Conservation (phyloP, 2,888 invertebrate species). For the Drosophila maculinotata region DNA sequence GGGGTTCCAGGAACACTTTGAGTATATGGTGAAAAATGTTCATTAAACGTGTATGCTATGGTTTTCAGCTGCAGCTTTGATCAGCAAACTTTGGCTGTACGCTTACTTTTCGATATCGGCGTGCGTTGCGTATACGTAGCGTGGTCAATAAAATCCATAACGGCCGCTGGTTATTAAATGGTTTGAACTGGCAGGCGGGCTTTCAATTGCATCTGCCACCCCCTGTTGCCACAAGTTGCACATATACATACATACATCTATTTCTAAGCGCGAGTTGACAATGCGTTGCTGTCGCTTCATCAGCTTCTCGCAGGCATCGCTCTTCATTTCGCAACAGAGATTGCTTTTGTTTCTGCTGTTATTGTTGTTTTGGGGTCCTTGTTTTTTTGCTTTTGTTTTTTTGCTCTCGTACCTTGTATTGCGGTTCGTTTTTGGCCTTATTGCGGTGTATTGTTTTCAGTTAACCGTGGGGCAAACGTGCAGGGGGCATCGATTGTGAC, state of each 20-base stretch:
- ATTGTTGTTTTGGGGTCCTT: constrained; percentile 12
- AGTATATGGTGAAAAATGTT: no score
- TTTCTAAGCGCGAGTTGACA: constrained; percentile 34
- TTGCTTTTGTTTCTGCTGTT: constrained; percentile 40
- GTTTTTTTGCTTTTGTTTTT: constrained; percentile 10
- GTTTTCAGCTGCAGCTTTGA: constrained; percentile 8
- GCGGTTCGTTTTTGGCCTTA: constrained; percentile 47
- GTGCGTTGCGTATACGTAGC: constrained; percentile 24
- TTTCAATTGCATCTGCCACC: constrained; percentile 18
- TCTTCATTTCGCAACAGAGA: constrained; percentile 45
- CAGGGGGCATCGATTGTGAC: constrained; percentile 56
- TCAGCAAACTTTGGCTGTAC: background rate
- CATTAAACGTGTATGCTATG: constrained; percentile 9
- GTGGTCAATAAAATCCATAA: constrained; percentile 10
- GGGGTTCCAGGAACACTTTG: background rate
- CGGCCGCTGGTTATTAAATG: constrained; percentile 41
- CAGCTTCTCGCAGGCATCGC: constrained; percentile 44
- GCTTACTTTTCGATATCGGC: background rate
- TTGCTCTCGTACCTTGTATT: constrained; percentile 15
- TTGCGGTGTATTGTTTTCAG: constrained; percentile 63
- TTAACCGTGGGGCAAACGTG: constrained; percentile 37
- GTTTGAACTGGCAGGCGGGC: background rate
- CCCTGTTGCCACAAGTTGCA: constrained; percentile 5
- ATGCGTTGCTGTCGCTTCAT: constrained; percentile 46
- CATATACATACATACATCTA: background rate